These are phyloP conservation scores for Istiophorus platypterus DNA, from an alignment of 2,113 vertebrate genomes.

Conservation along the genomic window DNA sequence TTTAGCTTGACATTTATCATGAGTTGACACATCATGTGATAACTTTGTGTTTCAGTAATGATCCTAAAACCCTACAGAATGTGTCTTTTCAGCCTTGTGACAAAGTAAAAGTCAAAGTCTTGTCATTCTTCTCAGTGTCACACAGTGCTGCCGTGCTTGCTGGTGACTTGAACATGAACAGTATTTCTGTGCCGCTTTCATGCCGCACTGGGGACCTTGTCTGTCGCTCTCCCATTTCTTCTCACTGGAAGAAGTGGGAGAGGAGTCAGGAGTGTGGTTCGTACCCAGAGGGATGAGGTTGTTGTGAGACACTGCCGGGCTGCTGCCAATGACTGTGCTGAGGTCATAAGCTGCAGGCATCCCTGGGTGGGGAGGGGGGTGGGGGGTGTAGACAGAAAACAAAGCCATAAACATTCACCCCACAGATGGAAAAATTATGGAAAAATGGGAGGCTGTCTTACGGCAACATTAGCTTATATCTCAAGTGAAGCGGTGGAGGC, in stretches of 20 bases:
- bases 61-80: background rate
- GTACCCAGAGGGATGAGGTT: constrained; percentile 95
- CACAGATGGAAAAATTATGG: background rate
- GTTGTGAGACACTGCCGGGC: constrained; percentile 91
- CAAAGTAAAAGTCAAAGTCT: background rate
- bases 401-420: constrained; percentile 16
- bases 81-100: background rate
- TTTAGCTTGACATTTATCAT: background rate
- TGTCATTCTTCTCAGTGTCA: background rate
- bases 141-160: background rate
- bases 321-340: constrained; percentile 92
- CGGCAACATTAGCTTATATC: background rate
- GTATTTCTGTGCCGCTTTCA: background rate
- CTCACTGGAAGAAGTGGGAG: too few relatives aligned
- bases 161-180: background rate
- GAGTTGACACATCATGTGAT: background rate
- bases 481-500: background rate
- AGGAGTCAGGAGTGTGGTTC: constrained; percentile 46
- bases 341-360: constrained; percentile 96
- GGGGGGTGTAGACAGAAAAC: constrained; percentile 4
- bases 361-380: too few relatives aligned
- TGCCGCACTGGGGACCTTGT: constrained; percentile 10
- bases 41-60: background rate
- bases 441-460: background rate
- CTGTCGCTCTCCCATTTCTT: background rate